These are phyloP conservation scores for Idaea aversata DNA, from an alignment of 2,888 invertebrate genomes.

Conservation along the genomic window DNA sequence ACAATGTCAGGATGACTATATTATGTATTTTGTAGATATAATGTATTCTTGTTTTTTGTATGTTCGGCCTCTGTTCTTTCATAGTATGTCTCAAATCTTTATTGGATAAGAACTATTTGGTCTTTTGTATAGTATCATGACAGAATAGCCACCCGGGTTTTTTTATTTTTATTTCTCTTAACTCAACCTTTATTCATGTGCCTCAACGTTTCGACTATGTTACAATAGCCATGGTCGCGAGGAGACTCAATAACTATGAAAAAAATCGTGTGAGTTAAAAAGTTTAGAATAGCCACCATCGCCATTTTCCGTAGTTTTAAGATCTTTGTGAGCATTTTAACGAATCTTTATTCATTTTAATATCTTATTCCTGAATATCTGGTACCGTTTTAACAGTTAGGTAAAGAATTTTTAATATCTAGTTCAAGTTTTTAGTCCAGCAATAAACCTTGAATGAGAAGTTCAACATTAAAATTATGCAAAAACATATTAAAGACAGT, in stretches of 20 bases:
- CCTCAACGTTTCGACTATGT: no score
- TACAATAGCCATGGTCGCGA: no score
- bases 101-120: no score
- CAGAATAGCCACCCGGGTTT: no score
- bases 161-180: no score
- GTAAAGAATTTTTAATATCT: neutral
- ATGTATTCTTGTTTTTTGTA: neutral
- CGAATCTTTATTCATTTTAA: neutral
- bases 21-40: neutral
- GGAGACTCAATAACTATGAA: no score
- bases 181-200: no score
- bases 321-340: neutral
- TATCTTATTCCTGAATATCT: neutral
- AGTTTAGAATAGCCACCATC: no score
- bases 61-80: neutral
- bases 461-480: constrained; percentile 1
- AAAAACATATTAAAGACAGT: constrained; percentile 14
- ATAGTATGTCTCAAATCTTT: no score
- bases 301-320: no score
- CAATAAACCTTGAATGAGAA: neutral
- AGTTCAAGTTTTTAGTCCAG: constrained; percentile 2
- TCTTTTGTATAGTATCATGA: no score
- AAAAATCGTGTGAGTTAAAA: no score
- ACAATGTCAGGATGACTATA: neutral
- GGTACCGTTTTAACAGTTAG: neutral